Base-by-base conservation (phyloP, 2,113 vertebrate genomes). In the Sclerurus mexicanus region DNA sequence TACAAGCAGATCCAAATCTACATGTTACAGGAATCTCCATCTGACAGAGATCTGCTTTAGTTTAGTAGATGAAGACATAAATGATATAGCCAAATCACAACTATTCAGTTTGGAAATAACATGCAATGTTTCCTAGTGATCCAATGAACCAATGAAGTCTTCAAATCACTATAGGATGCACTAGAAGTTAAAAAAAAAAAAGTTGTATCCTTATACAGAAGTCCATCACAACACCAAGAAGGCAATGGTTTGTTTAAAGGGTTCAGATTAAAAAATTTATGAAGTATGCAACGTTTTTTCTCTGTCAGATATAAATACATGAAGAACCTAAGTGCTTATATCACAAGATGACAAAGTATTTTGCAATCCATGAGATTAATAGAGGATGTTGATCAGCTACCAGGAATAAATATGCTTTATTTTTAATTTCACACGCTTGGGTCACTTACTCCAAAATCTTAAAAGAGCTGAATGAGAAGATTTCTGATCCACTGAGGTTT, bases 391-490 rank as follows among this genome's bases (percentile, higher is more conserved):
- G 49, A 90, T 95, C 89, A 95, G 56, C 52, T 72, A 81, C 71
- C 25, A 85, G 35, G 67, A 95, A 94, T 87, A 96, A 95, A 85
- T 66, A 79, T 3, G 47, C 42, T 87, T 96, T 89, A 90, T 90
- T 90, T 95, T 93, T 96, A 80, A 96, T 94, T 93, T 91, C 91
- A 88, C 67, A 95, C 90, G 87, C 90, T 75, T 91, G 35, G 55
- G 64, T 86, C 82, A 88, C 78, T 95, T 94, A 82, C 67, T 90
- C 42, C 50, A 55, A 85, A 79, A 67, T 66, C 74, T 91, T 91
- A 77, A 80, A 92, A 91, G 58, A 89, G 77, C 46, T 85, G 71
- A 94, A 89, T 62, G 27, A 85, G 44, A 28, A 91, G 71, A 94
- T 85, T 94, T 87, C 46, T 96, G 42, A 91, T 93, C 71, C 78